These are phyloP conservation scores for Lacerta agilis DNA, from an alignment of 2,797 vertebrate genomes.

Conservation along the genomic window DNA sequence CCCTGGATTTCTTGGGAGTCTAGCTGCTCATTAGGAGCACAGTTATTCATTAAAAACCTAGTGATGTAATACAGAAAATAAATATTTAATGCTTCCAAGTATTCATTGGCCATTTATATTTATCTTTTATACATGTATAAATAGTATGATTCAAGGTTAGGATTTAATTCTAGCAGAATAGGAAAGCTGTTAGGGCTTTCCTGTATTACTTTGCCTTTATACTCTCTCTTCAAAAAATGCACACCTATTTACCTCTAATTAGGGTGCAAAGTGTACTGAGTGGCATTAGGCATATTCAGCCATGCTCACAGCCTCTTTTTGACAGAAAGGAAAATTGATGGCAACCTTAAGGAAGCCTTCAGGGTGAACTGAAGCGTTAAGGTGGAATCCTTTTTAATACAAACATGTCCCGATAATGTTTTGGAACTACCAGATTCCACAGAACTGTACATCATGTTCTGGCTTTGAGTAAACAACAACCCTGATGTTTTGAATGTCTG, in stretches of 20 bases:
- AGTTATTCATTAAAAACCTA: conserved; percentile 55
- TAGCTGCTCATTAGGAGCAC: conserved; percentile 44
- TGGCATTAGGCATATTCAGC: conserved; percentile 69
- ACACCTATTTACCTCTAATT: conserved; percentile 77
- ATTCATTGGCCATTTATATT: conserved; percentile 60
- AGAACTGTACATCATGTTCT: conserved; percentile 40
- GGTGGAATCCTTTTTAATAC: conserved; percentile 58
- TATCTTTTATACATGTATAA: conserved; percentile 66
- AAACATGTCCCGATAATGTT: conserved; percentile 32
- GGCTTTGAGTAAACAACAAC: conserved; percentile 55
- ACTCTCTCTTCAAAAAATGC: conserved; percentile 70
- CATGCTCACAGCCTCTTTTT: conserved; percentile 62
- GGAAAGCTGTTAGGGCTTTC: conserved; percentile 67
- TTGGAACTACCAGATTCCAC: conserved; percentile 40
- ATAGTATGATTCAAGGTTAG: conserved; percentile 57
- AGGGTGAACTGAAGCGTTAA: conserved; percentile 54
- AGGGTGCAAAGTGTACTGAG: conserved; percentile 68
- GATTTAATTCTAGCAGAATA: conserved; percentile 68
- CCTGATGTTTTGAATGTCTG: conserved; percentile 51
- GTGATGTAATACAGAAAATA: conserved; percentile 57
- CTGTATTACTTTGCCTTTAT: conserved; percentile 55
- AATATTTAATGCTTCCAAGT: conserved; percentile 53
- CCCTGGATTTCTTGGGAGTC: conserved; percentile 55
- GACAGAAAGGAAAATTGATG: conserved; percentile 22
- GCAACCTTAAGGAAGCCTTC: background rate